Evolutionary conservation across 2,113 vertebrate species (phyloP), one percentile per base, ranked within the genome.

Genomic region (Thryonomys swinderianus): DNA sequence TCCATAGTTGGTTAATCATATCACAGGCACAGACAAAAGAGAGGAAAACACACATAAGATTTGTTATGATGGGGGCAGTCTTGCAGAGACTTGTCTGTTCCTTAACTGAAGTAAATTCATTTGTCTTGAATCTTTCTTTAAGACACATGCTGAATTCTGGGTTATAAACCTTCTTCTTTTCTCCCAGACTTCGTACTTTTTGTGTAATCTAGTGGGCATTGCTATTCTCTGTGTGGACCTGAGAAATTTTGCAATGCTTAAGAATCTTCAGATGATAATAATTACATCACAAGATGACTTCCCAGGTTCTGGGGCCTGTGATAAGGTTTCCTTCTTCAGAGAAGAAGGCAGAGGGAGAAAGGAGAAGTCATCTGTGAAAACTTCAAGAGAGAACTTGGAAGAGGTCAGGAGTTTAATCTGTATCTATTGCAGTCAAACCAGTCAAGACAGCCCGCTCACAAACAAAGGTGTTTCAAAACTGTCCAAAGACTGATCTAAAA

Each of bases 81-180:
- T 80, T 96, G 85, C 66, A 80, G 73, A 78, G 89, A 90, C 80
- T 78, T 96, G 89, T 71, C 76, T 94, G 16, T 85, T 45, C 12
- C 90, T 88, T 11, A 90, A 20, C 23, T 86, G 42, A 89, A 51
- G 74, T 95, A 55, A 10, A 13, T 30, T 94, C 3, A n/a, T 82
- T 92, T 83, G 30, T 21, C 14, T 78, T 81, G 61, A 84, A 62
- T 74, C 21, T 81, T 94, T 67, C 78, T 62, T 57, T 85, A 92
- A 91, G 83, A 17, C 11, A 9, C 48, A 82, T 76, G 92, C 34
- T 78, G 32, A 76, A 92, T 86, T 67, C 18, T 14, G 90, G 30
- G 3, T 79, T 85, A 5, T 30, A 67, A 69, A 66, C 53, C 16
- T 74, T 83, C 10, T 69, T 27, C 27, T 0, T 90, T 17, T 59